Conservation (phyloP, 2,113 vertebrate species). For the Eira barbara region DNA sequence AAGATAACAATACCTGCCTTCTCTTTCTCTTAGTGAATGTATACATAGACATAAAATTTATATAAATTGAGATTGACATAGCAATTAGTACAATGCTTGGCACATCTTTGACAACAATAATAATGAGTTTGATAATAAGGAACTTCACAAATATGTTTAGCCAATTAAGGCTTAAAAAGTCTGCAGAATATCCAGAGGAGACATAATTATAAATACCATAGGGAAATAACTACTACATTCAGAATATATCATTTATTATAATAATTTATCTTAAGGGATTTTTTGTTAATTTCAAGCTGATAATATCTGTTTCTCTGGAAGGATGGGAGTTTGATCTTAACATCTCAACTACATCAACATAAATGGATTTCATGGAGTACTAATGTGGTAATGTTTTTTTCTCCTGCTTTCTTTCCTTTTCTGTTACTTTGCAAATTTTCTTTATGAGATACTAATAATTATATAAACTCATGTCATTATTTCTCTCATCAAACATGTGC, state of each 20-base stretch:
- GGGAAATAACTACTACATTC: background rate
- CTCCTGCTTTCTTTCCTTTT: background rate
- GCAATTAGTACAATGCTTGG: background rate
- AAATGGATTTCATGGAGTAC: background rate
- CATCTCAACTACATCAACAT: background rate
- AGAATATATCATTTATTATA: conserved; percentile 4
- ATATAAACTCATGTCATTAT: background rate
- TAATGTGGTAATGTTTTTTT: background rate
- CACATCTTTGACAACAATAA: background rate
- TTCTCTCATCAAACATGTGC: background rate
- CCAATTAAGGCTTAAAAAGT: conserved; percentile 23
- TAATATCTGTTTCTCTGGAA: background rate
- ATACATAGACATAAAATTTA: background rate
- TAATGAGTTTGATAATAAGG: conserved; percentile 17
- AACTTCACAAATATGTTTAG: background rate
- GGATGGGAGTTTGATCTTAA: background rate
- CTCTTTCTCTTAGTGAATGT: background rate
- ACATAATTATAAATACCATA: background rate
- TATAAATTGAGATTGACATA: background rate
- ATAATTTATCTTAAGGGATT: conserved; percentile 15
- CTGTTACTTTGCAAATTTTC: background rate
- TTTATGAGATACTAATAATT: background rate
- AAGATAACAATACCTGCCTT: background rate
- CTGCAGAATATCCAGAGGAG: background rate
- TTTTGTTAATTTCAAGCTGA: background rate